These are phyloP conservation scores for Polypedilum vanderplanki DNA, from an alignment of 1,140 invertebrate genomes.

Conservation along the genomic window DNA sequence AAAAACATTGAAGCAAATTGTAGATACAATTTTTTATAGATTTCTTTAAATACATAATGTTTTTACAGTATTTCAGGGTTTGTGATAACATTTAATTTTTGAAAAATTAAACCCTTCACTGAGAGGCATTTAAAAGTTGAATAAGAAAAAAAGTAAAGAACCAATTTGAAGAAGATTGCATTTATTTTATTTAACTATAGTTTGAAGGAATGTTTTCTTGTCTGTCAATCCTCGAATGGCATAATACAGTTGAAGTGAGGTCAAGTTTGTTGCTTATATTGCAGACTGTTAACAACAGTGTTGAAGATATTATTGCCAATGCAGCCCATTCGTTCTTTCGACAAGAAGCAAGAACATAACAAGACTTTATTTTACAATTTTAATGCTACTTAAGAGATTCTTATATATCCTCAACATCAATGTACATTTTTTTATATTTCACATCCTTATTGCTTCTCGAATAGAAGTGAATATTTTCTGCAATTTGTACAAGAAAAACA, in stretches of 20 bases:
- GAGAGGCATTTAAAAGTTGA: not conserved
- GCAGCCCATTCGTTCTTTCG: not conserved
- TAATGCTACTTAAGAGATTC: conserved; percentile 23
- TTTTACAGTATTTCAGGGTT: not conserved
- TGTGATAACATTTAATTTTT: too few relatives aligned
- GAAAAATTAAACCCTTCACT: too few relatives aligned
- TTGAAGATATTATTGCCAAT: not conserved
- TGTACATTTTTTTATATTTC: not conserved
- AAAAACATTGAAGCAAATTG: conserved; percentile 18
- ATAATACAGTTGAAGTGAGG: not conserved
- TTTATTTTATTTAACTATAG: conserved; percentile 13
- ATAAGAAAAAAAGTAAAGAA: not conserved
- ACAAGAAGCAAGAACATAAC: not conserved
- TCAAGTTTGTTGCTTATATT: not conserved
- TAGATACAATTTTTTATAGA: not conserved
- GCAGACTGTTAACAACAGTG: conserved; percentile 16
- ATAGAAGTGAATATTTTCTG: not conserved
- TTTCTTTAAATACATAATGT: not conserved
- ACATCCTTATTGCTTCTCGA: not conserved
- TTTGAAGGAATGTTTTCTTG: not conserved
- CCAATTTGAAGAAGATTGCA: conserved; percentile 20
- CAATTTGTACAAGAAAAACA: conserved; percentile 17
- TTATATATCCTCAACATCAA: not conserved
- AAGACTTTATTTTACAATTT: conserved; percentile 25
- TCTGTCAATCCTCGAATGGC: not conserved